These are phyloP conservation scores for Oligia fasciuncula DNA, from an alignment of 2,888 invertebrate species.

Conservation along the genomic window DNA sequence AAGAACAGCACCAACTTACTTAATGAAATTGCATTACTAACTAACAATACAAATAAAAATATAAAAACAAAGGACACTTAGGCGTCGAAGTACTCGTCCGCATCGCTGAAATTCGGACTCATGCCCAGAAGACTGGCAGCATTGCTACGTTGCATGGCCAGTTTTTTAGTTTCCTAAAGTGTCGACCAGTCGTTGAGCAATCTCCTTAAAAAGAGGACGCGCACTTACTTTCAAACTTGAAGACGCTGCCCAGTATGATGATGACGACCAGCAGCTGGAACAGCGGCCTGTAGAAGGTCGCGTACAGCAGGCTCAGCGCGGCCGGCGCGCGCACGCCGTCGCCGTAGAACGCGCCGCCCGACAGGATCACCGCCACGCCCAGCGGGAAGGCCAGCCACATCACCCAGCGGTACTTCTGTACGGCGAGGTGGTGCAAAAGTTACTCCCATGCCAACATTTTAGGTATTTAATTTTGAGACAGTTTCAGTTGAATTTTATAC, in stretches of 20 bases:
- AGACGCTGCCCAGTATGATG: slow-evolving; percentile 75
- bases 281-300: slow-evolving; percentile 78
- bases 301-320: slow-evolving; percentile 73
- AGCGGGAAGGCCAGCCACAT: slow-evolving; percentile 78
- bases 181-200: not conserved
- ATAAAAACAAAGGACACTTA: not conserved
- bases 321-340: slow-evolving; percentile 67
- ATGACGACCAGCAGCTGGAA: slow-evolving; percentile 76
- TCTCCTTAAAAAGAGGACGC: not conserved
- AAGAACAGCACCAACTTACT: not conserved
- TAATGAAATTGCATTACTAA: not conserved
- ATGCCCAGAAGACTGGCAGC: not conserved
- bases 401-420: slow-evolving; percentile 76
- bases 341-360: slow-evolving; percentile 82
- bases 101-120: not conserved
- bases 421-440: not conserved
- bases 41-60: not conserved
- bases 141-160: not conserved
- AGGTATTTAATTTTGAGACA: not conserved
- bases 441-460: not conserved
- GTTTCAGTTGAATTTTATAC: no score
- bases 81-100: not conserved
- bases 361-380: slow-evolving; percentile 78
- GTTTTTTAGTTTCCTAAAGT: no score
- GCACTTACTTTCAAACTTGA: slow-evolving; percentile 81